phyloP scores from a whole-genome alignment of 2,888 invertebrate species.

The Amphipoea oculea region DNA sequence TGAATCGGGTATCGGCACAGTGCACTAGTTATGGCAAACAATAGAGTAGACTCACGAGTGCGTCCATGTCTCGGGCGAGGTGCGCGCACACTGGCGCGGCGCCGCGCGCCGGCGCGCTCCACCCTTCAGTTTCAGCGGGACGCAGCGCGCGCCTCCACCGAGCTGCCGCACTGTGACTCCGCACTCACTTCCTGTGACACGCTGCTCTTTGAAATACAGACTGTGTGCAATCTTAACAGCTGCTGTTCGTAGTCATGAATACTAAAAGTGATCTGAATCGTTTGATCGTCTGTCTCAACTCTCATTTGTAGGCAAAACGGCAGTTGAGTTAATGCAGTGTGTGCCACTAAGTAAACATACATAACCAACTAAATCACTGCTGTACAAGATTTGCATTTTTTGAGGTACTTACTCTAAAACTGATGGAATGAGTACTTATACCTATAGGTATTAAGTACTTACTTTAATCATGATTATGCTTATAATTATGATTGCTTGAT shows the following conservation, averaged over 20 bases:
- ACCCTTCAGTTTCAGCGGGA: conserved; percentile 42
- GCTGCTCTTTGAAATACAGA: not conserved
- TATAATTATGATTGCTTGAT: not conserved
- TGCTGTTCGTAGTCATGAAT: conserved; percentile 14
- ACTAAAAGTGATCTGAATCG: conserved; percentile 29
- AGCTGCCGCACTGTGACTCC: conserved; percentile 29
- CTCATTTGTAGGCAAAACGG: conserved; percentile 37
- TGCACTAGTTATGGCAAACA: conserved; percentile 9
- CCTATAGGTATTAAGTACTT: too few relatives aligned
- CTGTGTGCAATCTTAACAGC: not conserved
- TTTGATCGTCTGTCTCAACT: conserved; percentile 17
- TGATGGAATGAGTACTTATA: not conserved
- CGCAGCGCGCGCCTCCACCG: conserved; percentile 8
- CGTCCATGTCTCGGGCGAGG: conserved; percentile 64
- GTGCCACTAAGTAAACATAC: not conserved
- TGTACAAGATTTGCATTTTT: conserved; percentile 6
- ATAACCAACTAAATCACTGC: not conserved
- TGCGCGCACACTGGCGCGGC: conserved; percentile 56
- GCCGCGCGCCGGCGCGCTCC: conserved; percentile 28
- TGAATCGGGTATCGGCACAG: not conserved
- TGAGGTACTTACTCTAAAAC: not conserved
- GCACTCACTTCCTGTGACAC: conserved; percentile 52
- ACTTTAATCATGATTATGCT: not conserved
- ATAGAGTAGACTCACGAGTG: conserved; percentile 57
- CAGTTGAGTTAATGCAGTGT: not conserved